phyloP scores from a whole-genome alignment of 2,888 invertebrate species.

The Litoditis marina region DNA sequence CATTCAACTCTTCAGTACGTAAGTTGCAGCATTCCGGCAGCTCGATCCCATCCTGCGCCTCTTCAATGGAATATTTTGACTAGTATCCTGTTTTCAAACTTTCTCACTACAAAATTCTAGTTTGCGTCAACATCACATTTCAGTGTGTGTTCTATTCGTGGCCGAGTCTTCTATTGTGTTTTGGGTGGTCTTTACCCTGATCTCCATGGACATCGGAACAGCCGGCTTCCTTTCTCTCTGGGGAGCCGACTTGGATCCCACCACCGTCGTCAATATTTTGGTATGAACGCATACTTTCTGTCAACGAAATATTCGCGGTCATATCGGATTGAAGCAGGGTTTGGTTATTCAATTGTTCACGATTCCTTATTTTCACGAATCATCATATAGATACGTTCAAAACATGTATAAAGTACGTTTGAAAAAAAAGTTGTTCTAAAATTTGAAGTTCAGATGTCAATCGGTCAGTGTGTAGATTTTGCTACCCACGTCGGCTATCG shows the following conservation, averaged over 20 bases:
- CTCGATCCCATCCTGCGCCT: too few species aligned
- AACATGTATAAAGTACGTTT: too few species aligned
- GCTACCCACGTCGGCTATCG: slow-evolving; percentile 61
- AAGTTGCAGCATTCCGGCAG: too few species aligned
- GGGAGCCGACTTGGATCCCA: slow-evolving; percentile 61
- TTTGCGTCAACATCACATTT: neutral
- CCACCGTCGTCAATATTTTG: slow-evolving; percentile 60
- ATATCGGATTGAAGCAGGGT: too few species aligned
- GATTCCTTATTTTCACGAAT: too few species aligned
- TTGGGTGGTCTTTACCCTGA: slow-evolving; percentile 60
- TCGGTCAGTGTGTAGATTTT: slow-evolving; percentile 61
- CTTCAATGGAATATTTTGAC: too few species aligned
- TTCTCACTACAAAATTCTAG: too few species aligned
- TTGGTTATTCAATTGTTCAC: too few species aligned
- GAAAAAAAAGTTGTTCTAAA: too few species aligned
- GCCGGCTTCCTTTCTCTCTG: slow-evolving; percentile 59
- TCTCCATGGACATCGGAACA: slow-evolving; percentile 57
- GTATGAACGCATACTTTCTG: slow-evolving; percentile 18
- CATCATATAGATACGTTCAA: too few species aligned
- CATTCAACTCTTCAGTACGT: neutral
- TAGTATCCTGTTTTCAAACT: too few species aligned
- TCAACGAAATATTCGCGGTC: too few species aligned
- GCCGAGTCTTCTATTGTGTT: slow-evolving; percentile 58
- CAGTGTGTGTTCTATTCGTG: slow-evolving; percentile 59
- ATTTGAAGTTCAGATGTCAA: slow-evolving; percentile 50